Base-by-base conservation (phyloP, 2,888 invertebrate genomes). In the Lepeophtheirus nordmannii region DNA sequence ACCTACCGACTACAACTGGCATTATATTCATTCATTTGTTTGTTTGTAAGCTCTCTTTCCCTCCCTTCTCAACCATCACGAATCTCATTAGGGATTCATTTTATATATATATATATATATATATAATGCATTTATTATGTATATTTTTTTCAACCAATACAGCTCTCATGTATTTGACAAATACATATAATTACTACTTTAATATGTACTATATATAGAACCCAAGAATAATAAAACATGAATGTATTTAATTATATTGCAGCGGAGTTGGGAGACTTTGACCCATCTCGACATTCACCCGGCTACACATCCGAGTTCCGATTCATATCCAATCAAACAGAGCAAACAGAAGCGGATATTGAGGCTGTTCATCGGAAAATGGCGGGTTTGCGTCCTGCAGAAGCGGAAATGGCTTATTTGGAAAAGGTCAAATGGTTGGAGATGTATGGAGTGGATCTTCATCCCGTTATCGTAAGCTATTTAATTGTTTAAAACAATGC, bases 351-450 rank as follows among this genome's bases (percentile, higher is more conserved):
- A 78, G 80, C 83, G 67, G 82, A 87, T 72, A 89, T 94, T 70
- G 84, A 86, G 53, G 89, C 90, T 73, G 81, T 91, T 72, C 94
- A 96, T 76, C 86, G 88, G 76, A 85, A 87, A 70, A 80, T 94
- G 68, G 84, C 39, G 5, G 64, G 65, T 14, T 22, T 65, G 8
- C 7, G 20, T 7, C 64, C 60, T 30, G 22, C 63, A 10, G 38
- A 46, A 23, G 56, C 67, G 37, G 58, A 57, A 39, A 62, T 53
- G 56, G 89, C 87, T 79, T 96, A 89, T 79, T 82, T 96, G 76
- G 93, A 96, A 78, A 91, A 93, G 82, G 90, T 92, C 72, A 94
- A 94, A 82, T 94, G 94, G 94, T 82, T 94, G 73, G 94, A 96
- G 76, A 91, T 94, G 89, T 96, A 94, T 75, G 96, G 96, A 63